Conservation (phyloP, 2,888 invertebrate species). For the Scaptomyza cyrtandrae region DNA sequence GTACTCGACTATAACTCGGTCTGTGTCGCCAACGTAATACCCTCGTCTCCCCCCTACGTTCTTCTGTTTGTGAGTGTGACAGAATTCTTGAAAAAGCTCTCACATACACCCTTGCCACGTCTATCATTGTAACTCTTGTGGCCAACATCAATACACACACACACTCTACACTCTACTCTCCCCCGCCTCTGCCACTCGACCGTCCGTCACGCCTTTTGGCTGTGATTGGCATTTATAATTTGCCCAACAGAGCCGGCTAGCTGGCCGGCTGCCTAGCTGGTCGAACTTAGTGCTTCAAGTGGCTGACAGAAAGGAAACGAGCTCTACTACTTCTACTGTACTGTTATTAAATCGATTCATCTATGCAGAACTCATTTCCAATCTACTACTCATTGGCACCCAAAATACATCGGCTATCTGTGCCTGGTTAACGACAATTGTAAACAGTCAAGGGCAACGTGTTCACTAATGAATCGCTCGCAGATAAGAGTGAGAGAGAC, state of each 20-base stretch:
- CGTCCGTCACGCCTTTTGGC: conserved; percentile 37
- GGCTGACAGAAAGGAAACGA: conserved; percentile 22
- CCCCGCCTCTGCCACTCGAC: neutral
- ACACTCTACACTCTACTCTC: neutral
- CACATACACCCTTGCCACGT: conserved; percentile 40
- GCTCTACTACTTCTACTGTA: conserved; percentile 7
- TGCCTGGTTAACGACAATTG: neutral
- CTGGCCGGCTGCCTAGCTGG: conserved; percentile 32
- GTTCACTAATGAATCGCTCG: conserved; percentile 30
- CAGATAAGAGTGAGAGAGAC: conserved; percentile 25
- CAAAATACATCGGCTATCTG: neutral
- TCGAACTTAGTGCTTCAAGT: conserved; percentile 10
- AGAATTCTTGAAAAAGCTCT: conserved; percentile 40
- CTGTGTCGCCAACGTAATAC: conserved; percentile 1
- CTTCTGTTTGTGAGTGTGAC: conserved; percentile 30
- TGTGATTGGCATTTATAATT: conserved; percentile 70
- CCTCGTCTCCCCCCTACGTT: neutral
- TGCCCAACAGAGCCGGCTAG: conserved; percentile 22
- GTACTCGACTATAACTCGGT: conserved; percentile 30
- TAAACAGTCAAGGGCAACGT: conserved; percentile 25
- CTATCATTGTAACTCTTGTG: conserved; percentile 26
- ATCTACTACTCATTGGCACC: neutral
- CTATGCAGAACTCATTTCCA: conserved; percentile 37
- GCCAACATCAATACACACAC: conserved; percentile 38
- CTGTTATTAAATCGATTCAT: conserved; percentile 51